Evolutionary conservation across 2,797 vertebrate genomes (phyloP).

Genomic region (Lithobates pipiens): DNA sequence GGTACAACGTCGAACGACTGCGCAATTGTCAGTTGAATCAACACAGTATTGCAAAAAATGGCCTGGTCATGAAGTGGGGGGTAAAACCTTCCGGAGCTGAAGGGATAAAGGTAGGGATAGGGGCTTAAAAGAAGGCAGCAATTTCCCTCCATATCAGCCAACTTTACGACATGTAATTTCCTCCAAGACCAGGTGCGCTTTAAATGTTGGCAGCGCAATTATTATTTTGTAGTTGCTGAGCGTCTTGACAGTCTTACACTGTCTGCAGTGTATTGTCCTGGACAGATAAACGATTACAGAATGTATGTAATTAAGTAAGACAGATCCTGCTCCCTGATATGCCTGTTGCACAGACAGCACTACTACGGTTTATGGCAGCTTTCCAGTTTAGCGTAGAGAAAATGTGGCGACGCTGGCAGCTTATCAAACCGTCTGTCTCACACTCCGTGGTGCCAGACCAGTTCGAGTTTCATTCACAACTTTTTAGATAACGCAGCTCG

Average conservation of each 20-base stretch:
- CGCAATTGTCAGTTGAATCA: no score
- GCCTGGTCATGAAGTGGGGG: no score
- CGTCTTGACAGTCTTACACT: background rate
- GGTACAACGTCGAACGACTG: no score
- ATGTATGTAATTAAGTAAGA: conserved; percentile 5
- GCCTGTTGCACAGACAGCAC: background rate
- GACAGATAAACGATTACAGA: background rate
- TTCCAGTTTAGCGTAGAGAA: background rate
- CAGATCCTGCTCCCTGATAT: background rate
- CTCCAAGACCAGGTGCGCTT: background rate
- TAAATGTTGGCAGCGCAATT: background rate
- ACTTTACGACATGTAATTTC: no score
- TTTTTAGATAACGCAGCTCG: no score
- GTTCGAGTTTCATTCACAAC: no score
- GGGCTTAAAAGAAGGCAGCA: no score
- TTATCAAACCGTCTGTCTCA: background rate
- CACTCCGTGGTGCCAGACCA: background rate
- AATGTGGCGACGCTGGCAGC: background rate
- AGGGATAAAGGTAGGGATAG: no score
- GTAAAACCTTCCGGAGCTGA: no score
- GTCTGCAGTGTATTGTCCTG: background rate
- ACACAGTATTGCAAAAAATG: no score
- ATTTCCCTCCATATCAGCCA: no score
- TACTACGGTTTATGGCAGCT: background rate
- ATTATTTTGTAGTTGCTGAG: background rate